Base-by-base conservation (phyloP, 2,113 vertebrate species). In the Eira barbara region DNA sequence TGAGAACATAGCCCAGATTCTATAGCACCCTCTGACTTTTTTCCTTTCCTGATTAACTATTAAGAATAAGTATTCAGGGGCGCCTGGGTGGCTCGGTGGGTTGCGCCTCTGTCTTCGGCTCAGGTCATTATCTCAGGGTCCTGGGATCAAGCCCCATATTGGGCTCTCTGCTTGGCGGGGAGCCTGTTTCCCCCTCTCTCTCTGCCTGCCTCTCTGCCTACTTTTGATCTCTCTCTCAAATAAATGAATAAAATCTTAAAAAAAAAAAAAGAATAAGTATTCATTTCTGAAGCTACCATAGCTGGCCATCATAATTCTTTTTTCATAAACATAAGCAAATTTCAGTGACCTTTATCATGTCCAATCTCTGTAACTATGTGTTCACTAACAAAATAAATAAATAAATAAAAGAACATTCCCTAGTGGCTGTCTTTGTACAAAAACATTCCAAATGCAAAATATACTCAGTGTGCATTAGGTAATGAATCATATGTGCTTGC, bases 401-500 rank as follows among this genome's bases (percentile, higher is more conserved):
- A 45, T 29, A 78, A 39, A 86, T 91, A 94, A 45, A 57, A 49
- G 83, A 92, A 93, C 13, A 74, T 18, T 8, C 45, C 34, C 25
- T 27, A 42, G 81, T 69, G 55, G 45, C n/a, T 79, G 21, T 36
- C 61, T 63, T 94, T n/a, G 34, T 89, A 84, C 39, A 76, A 94
- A 91, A 80, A 71, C 10, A 91, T 83, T 89, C 65, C 34, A 36
- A 95, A 95, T 52, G 47, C 61, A 82, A 88, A 71, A 63, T 89
- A 42, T 45, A 7, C 21, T 92, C 84, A 69, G 12, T 52, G 69
- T 67, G 61, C 45, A 79, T 69, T 76, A 96, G 91, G 88, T 89
- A 94, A 96, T 97, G 92, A 97, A 96, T 97, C 94, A 94, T 84
- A 96, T 15, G 36, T 45, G 61, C 74, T 94, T 93, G 49, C 0